Base-by-base conservation (phyloP, 2,797 vertebrate species). In the Aplochiton taeniatus region DNA sequence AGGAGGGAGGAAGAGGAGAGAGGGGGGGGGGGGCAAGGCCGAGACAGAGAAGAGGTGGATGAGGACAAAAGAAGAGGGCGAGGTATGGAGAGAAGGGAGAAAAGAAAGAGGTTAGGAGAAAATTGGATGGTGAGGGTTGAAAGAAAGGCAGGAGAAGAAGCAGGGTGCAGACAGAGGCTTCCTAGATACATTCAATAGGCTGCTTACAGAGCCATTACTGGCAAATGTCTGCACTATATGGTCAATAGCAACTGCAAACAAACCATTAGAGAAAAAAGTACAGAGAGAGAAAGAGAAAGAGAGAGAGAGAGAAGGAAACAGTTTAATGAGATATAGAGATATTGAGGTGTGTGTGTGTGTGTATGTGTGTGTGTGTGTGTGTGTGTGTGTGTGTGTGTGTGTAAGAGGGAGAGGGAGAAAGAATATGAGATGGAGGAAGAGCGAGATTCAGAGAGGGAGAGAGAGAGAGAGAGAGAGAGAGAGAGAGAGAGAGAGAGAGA, bases 381-480 rank as follows among this genome's bases (percentile, higher is more conserved):
- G n/a, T n/a, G n/a, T n/a, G n/a, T n/a, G n/a, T n/a, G n/a, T n/a
- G n/a, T n/a, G n/a, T n/a, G n/a, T n/a, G n/a, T n/a, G n/a, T n/a
- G n/a, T n/a, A n/a, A 31, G 31, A 3, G 2, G 6, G 31, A 31
- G 31, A 31, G 4, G 16, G 44, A 54, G n/a, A 48, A 19, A 6
- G 44, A 47, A 13, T 14, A 51, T 44, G 49, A n/a, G 10, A 20
- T 12, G 50, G 49, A 5, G 11, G 18, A 58, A 66, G 46, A 61
- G 12, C 62, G 31, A 68, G 41, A 17, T 66, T n/a, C 48, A 56
- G 20, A 51, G 17, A 20, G 58, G 61, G 67, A 64, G 72, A 68
- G 13, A 58, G 43, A 18, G 67, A 60, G 77, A 69, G 74, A 13
- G 69, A 75, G 58, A 46, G 64, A 20, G 63, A 60, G 31, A 1